A percentile compares a stretch with the other conserved stretches of the same genome.
These are phyloP conservation scores for Murina feae DNA, from an alignment of 2,113 vertebrate genomes.

Conservation along the genomic window DNA sequence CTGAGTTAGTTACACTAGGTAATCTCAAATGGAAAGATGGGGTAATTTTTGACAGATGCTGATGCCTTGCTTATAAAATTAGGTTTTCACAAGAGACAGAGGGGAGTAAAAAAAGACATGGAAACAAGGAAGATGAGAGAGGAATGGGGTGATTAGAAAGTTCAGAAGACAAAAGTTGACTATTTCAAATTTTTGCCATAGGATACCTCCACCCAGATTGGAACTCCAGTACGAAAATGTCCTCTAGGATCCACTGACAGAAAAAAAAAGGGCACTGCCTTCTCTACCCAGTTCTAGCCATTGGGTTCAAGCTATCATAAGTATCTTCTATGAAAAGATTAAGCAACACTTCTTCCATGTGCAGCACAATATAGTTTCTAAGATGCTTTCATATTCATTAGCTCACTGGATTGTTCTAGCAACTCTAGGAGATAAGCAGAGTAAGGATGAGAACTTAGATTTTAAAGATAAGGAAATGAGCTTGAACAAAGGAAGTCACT, in stretches of 20 bases:
- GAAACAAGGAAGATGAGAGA: not conserved
- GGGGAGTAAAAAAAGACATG: not conserved
- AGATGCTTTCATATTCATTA: not conserved
- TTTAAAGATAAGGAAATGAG: slow-evolving; percentile 2
- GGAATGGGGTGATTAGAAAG: not conserved
- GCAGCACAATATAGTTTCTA: not conserved
- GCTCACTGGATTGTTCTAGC: not conserved
- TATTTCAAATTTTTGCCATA: not conserved
- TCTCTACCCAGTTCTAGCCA: not conserved
- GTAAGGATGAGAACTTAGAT: not conserved
- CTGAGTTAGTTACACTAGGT: not conserved
- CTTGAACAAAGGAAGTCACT: not conserved
- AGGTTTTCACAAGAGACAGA: not conserved
- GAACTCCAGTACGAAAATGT: not conserved
- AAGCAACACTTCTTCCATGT: not conserved
- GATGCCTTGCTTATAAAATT: not conserved
- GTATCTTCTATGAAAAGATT: not conserved
- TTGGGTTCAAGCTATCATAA: not conserved
- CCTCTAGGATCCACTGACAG: not conserved
- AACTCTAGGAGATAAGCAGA: slow-evolving; percentile 4
- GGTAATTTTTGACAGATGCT: not conserved
- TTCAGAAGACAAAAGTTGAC: slow-evolving; percentile 20
- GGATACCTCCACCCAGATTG: not conserved
- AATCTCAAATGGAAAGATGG: not conserved
- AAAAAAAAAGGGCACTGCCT: not conserved